phyloP scores from a whole-genome alignment of 2,113 vertebrate species.

The Pachycephala philippinensis region DNA sequence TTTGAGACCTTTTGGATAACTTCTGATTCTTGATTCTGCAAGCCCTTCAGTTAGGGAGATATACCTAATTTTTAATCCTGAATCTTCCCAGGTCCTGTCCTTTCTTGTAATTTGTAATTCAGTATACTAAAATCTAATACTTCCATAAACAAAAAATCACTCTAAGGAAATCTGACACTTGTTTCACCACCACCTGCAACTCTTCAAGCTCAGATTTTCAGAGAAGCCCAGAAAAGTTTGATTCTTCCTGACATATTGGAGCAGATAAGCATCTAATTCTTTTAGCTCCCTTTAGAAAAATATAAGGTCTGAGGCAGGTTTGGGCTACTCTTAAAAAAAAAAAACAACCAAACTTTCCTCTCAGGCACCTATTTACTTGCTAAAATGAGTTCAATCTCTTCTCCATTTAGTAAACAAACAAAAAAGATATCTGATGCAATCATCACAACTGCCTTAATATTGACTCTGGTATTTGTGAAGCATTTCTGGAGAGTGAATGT shows the following conservation, averaged over 20 bases:
- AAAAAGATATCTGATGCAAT: not conserved
- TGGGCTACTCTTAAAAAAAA: not conserved
- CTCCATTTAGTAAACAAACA: not conserved
- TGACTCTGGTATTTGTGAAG: not conserved
- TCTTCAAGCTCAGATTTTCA: not conserved
- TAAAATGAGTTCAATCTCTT: not conserved
- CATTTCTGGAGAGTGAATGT: not conserved
- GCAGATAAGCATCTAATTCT: not conserved
- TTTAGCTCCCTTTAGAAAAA: not conserved
- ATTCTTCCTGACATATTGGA: not conserved
- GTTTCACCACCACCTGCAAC: not conserved
- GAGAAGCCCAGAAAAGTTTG: not conserved
- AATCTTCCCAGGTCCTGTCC: not conserved
- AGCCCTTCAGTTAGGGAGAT: not conserved
- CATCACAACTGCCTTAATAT: slow-evolving; percentile 6
- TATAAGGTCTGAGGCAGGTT: not conserved
- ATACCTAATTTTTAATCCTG: not conserved
- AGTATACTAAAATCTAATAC: not conserved
- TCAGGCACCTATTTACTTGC: not conserved
- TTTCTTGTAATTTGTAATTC: not conserved
- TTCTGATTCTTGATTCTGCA: not conserved
- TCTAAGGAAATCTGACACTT: not conserved
- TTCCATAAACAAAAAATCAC: not conserved
- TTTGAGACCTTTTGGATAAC: not conserved
- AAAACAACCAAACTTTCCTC: not conserved